Percentiles rank a stretch among this genome's conserved stretches.
Evolutionary conservation across 2,888 invertebrate species (phyloP).

Genomic region (Eupeodes latifasciatus): DNA sequence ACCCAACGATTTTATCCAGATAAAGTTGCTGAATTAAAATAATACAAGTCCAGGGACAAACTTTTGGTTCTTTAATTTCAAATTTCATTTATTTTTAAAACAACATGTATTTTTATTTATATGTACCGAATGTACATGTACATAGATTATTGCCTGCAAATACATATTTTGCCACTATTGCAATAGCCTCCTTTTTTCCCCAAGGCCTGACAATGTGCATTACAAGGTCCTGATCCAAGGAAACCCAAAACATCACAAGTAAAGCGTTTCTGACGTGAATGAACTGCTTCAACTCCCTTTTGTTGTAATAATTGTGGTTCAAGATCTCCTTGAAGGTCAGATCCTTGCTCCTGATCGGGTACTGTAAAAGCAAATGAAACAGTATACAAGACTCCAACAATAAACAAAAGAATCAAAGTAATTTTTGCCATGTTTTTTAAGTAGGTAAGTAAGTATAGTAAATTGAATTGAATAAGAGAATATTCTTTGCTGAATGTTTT

Average conservation of each 20-base stretch:
- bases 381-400: neutral
- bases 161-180: slow-evolving; percentile 81
- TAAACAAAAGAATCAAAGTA: neutral
- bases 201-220: slow-evolving; percentile 82
- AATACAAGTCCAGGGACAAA: too few relatives aligned
- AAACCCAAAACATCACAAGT: slow-evolving; percentile 84
- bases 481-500: neutral
- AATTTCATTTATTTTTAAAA: too few relatives aligned
- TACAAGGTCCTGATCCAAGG: slow-evolving; percentile 82
- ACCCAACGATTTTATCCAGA: too few relatives aligned
- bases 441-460: too few relatives aligned
- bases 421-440: neutral
- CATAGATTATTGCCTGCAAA: slow-evolving; percentile 79
- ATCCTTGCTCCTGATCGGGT: neutral
- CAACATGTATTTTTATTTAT: too few relatives aligned
- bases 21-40: too few relatives aligned
- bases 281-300: too few relatives aligned
- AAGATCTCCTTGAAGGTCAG: neutral
- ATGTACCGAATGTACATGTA: too few relatives aligned
- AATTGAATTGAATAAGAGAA: neutral
- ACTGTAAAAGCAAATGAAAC: neutral
- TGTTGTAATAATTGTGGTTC: neutral
- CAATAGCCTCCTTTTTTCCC: slow-evolving; percentile 83
- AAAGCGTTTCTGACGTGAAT: slow-evolving; percentile 81
- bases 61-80: too few relatives aligned